These are phyloP conservation scores for Vireo griseus DNA, from an alignment of 2,797 vertebrate species.

Conservation along the genomic window DNA sequence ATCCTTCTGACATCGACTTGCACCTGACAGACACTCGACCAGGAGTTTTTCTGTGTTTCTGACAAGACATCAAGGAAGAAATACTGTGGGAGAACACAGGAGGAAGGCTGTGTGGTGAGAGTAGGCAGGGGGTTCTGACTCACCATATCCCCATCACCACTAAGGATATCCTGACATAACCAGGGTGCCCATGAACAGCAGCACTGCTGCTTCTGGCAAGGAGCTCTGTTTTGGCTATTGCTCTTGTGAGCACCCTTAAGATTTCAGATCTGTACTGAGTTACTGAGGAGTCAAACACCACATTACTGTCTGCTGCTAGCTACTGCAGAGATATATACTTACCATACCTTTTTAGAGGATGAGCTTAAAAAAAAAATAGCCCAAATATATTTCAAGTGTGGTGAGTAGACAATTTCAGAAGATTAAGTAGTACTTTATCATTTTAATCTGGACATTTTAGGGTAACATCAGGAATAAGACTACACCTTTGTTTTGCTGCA, in stretches of 20 bases:
- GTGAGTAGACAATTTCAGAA: not conserved
- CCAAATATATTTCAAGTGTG: not conserved
- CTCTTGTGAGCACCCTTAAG: not conserved
- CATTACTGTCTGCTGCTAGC: not conserved
- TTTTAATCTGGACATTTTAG: not conserved
- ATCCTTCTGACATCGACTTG: not conserved
- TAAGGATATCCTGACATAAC: not conserved
- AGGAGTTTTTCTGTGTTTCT: not conserved
- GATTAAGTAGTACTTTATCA: not conserved
- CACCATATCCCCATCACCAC: not conserved
- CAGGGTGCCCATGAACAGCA: not conserved
- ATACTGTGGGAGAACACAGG: not conserved
- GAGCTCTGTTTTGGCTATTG: not conserved
- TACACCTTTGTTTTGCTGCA: not conserved
- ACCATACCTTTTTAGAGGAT: not conserved
- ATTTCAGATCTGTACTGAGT: not conserved
- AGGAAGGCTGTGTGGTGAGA: not conserved
- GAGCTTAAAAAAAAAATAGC: not conserved
- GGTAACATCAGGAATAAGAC: constrained; percentile 3
- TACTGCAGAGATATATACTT: constrained; percentile 29
- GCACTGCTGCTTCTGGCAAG: not conserved
- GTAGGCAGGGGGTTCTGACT: not conserved
- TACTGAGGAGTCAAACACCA: not conserved
- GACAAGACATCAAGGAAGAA: not conserved
- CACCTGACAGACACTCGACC: not conserved